Conservation (phyloP, 2,888 invertebrate species). For the Frankliniella fusca region DNA sequence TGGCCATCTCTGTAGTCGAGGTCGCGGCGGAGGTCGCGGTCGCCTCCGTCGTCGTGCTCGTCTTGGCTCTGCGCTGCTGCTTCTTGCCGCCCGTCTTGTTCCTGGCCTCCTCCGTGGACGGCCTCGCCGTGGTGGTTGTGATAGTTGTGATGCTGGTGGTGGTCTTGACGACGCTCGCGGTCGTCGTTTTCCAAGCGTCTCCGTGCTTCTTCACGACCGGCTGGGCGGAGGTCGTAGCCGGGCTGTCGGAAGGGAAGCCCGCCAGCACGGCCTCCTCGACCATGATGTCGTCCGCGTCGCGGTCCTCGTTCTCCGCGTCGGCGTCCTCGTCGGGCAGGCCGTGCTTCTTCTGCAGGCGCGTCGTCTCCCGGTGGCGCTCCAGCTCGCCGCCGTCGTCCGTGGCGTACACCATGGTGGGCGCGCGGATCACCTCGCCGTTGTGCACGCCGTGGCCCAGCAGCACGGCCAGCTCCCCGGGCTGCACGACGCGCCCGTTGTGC, state of each 20-base stretch:
- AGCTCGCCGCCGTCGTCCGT: constrained; percentile 23
- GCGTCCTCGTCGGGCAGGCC: not conserved
- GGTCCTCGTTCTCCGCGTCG: constrained; percentile 19
- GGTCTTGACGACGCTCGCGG: not conserved
- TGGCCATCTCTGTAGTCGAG: not conserved
- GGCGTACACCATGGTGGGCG: constrained; percentile 9
- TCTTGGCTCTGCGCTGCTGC: not conserved
- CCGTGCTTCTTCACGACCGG: not conserved
- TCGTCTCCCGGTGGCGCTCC: constrained; percentile 10
- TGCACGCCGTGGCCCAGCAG: constrained; percentile 1
- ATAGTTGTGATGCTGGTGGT: not conserved
- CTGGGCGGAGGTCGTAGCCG: not conserved
- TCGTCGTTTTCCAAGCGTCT: not conserved
- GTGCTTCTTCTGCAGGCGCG: constrained; percentile 2
- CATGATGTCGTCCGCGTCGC: constrained; percentile 21
- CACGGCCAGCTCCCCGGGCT: constrained; percentile 5
- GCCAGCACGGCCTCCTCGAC: constrained; percentile 1
- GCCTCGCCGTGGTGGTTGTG: not conserved
- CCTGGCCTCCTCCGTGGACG: not conserved
- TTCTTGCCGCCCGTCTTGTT: not conserved
- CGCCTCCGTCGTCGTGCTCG: not conserved
- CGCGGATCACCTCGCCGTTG: constrained; percentile 20
- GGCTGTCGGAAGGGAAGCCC: not conserved
- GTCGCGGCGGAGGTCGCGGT: not conserved
- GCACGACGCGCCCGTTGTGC: constrained; percentile 9